phyloP scores from a whole-genome alignment of 2,113 vertebrate species.

The Elachura formosa region DNA sequence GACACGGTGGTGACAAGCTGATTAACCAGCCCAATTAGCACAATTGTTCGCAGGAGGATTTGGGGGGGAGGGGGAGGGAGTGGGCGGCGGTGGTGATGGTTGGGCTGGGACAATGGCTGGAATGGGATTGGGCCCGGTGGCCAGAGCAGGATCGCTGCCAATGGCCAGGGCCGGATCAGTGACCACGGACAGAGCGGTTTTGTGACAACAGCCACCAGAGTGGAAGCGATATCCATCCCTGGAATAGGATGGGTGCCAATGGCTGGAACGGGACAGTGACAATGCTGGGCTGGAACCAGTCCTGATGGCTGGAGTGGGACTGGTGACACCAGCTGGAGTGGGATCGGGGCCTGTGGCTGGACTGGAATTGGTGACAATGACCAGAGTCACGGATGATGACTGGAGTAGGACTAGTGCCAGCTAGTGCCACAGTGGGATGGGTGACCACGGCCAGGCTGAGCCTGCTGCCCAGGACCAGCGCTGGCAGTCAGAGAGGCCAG shows the following conservation, averaged over 20 bases:
- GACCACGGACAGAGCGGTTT: background rate
- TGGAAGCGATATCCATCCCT: background rate
- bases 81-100: background rate
- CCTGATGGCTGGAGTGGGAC: background rate
- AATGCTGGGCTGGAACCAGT: background rate
- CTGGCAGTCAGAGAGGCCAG: background rate
- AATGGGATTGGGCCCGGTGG: background rate
- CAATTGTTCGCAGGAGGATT: constrained; percentile 31
- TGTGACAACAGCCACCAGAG: background rate
- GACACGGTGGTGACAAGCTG: constrained; percentile 34
- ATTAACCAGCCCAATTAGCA: constrained; percentile 62
- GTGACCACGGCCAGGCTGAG: background rate
- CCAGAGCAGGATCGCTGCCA: background rate
- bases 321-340: background rate
- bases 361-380: background rate
- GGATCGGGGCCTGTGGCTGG: background rate
- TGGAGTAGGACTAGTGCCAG: background rate
- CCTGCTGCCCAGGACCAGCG: background rate
- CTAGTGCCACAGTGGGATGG: background rate
- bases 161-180: background rate
- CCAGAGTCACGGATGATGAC: background rate
- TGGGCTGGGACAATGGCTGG: background rate
- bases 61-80: background rate
- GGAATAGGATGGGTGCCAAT: background rate
- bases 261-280: background rate